Conservation (phyloP, 1,140 invertebrate species). For the Orussus abietinus region DNA sequence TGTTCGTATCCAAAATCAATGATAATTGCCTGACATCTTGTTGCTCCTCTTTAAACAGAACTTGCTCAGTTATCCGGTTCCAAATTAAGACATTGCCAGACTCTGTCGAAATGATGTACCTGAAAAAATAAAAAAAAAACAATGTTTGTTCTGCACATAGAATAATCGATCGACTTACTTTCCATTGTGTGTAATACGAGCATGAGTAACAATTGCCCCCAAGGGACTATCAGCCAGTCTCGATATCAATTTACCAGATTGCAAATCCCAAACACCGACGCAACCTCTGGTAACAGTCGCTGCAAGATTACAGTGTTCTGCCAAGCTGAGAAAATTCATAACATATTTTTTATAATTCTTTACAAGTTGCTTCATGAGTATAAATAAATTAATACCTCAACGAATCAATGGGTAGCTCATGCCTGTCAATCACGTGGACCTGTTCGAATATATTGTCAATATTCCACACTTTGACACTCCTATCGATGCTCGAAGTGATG, state of each 20-base stretch:
- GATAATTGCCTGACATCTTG: constrained; percentile 81
- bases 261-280: constrained; percentile 93
- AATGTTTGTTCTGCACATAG: constrained; percentile 7
- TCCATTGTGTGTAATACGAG: constrained; percentile 80
- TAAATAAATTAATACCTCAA: constrained; percentile 62
- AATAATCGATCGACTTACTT: constrained; percentile 54
- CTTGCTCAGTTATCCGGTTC: constrained; percentile 81
- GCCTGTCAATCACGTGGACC: constrained; percentile 92
- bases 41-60: constrained; percentile 81
- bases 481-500: constrained; percentile 94
- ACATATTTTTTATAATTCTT: constrained; percentile 4
- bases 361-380: background rate
- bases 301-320: constrained; percentile 69
- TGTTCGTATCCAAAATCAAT: constrained; percentile 77
- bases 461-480: constrained; percentile 98
- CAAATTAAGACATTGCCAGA: constrained; percentile 90
- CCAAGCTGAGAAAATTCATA: constrained; percentile 62
- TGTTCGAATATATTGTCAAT: constrained; percentile 98
- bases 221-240: constrained; percentile 88
- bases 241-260: constrained; percentile 74
- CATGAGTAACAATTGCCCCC: constrained; percentile 93
- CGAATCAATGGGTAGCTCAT: constrained; percentile 92
- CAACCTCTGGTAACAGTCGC: constrained; percentile 88
- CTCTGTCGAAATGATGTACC: constrained; percentile 83
- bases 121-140: constrained; percentile 30